phyloP scores from a whole-genome alignment of 2,888 invertebrate species.

The Himalopsyche kuldschensis region DNA sequence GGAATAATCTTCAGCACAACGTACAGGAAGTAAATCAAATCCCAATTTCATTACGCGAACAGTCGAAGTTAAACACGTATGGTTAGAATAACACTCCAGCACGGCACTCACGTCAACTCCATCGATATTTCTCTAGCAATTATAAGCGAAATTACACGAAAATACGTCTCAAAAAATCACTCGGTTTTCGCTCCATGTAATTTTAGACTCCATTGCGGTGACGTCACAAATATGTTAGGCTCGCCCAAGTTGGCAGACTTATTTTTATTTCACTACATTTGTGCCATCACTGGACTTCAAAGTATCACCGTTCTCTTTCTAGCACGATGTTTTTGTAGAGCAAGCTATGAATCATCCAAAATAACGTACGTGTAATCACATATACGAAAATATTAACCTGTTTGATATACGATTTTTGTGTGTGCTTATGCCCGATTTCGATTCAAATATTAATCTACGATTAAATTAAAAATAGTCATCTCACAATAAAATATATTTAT shows the following conservation, averaged over 20 bases:
- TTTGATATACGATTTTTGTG: not conserved
- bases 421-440: not conserved
- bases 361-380: not conserved
- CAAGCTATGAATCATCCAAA: not conserved
- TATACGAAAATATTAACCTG: not conserved
- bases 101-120: conserved; percentile 18
- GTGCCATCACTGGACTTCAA: not conserved
- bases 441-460: too few species aligned
- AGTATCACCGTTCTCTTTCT: not conserved
- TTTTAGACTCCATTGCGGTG: conserved; percentile 57
- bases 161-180: conserved; percentile 30
- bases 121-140: conserved; percentile 25
- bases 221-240: conserved; percentile 54
- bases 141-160: conserved; percentile 26
- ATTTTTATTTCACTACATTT: conserved; percentile 50
- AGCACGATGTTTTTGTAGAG: not conserved
- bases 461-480: too few species aligned
- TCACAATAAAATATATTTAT: too few species aligned
- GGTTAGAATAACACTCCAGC: conserved; percentile 11
- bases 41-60: conserved; percentile 22
- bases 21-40: conserved; percentile 27
- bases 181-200: conserved; percentile 51
- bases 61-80: not conserved
- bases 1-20: conserved; percentile 23
- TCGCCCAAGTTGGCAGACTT: conserved; percentile 55